Evolutionary conservation across 2,113 vertebrate species (phyloP), one percentile per base, ranked within the genome.

Genomic region (Cebus imitator): DNA sequence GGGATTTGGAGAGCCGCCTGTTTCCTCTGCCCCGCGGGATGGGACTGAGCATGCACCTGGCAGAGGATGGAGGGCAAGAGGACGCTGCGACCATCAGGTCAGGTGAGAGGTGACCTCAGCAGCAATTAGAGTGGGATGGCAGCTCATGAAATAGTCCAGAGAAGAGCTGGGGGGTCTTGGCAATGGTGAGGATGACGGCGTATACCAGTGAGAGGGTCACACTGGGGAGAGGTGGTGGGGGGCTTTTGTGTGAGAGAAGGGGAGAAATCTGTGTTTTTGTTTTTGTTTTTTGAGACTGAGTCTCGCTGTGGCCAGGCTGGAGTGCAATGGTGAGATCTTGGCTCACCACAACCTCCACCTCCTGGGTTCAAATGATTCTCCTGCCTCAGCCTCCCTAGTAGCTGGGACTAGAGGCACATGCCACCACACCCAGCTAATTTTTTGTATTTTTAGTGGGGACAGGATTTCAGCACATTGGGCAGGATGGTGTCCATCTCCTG

Each of bases 211-310:
- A 0, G 23, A 48, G 52, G 14, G n/a, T n/a, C 37, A 6, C 8
- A 1, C 21, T 57, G 17, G 23, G 14, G 18, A 40, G 50, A n/a
- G 12, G 25, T 61, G 14, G 18, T 1, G 5, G 18, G 48, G 48
- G 12, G n/a, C 10, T 30, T 85, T 30, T 13, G 48, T 23, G 21
- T 23, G 18, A 37, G 18, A 0, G 0, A 37, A 2, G 16, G n/a
- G n/a, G 43, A 83, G 61, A 85, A 50, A 14, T 50, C 12, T 50
- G 13, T 50, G 48, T 50, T 50, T 50, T 50, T 13, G 12, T 50
- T 50, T 50, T 50, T 50, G 48, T 50, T 50, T 50, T 50, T 50
- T 50, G 48, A 50, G 12, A 50, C 48, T 50, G 48, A 14, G 48
- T 50, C 48, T 50, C 13, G 3, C 48, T 50, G 48, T 50, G 48